phyloP scores from a whole-genome alignment of 2,888 invertebrate species.

The Zygothrica quintamaculata region DNA sequence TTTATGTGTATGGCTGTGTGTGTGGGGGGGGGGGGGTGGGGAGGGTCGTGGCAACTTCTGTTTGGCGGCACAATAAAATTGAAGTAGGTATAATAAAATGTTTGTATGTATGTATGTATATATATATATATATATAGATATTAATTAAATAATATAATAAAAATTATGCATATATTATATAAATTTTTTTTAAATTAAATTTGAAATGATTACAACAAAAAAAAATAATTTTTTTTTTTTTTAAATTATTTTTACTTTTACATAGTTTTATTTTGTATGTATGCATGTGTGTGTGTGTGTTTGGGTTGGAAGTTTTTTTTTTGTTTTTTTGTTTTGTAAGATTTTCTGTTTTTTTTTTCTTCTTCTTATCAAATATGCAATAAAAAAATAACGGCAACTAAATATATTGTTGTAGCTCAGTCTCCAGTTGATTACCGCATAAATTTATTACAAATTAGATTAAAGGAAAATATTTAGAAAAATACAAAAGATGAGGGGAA shows the following conservation, averaged over 20 bases:
- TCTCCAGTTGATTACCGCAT: constrained; percentile 84
- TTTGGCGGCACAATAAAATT: constrained; percentile 32
- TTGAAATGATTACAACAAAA: constrained; percentile 24
- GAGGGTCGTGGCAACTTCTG: no score
- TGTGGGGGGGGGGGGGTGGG: constrained; percentile 5
- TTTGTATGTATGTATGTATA: no score
- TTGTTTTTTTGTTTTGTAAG: constrained; percentile 13
- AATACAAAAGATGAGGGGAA: constrained; percentile 42
- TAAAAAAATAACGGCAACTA: constrained; percentile 82
- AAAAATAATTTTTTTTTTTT: constrained; percentile 2
- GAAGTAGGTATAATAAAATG: constrained; percentile 16
- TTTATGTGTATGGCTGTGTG: background rate
- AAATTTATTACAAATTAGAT: constrained; percentile 61
- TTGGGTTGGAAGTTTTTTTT: constrained; percentile 10
- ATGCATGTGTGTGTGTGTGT: constrained; percentile 27
- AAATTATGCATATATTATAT: constrained; percentile 34
- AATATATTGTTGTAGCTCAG: constrained; percentile 84
- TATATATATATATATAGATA: no score
- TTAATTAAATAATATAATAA: constrained; percentile 27
- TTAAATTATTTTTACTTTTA: constrained; percentile 15
- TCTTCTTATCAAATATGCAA: constrained; percentile 64
- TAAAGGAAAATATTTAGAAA: constrained; percentile 42
- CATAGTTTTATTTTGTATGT: constrained; percentile 22
- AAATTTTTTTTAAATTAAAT: constrained; percentile 16
- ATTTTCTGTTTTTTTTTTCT: constrained; percentile 31